Evolutionary conservation across 2,113 vertebrate genomes (phyloP).

Genomic region (Halcyon malimbica): DNA sequence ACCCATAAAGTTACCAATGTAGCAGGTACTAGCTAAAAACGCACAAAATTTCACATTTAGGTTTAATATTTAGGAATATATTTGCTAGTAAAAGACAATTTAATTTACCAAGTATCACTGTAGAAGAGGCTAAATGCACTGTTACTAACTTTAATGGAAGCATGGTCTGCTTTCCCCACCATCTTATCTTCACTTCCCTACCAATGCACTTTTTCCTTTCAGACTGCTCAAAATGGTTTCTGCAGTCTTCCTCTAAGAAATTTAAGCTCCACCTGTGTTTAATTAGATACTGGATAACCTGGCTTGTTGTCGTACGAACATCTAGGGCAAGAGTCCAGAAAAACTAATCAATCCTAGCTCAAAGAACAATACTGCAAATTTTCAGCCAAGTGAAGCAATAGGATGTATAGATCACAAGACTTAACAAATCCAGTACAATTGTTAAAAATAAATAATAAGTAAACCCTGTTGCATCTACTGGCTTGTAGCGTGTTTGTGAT

Average conservation of each 20-base stretch:
- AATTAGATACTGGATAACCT: slow-evolving; percentile 64
- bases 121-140: neutral
- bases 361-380: slow-evolving; percentile 35
- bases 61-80: neutral
- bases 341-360: slow-evolving; percentile 44
- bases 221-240: slow-evolving; percentile 29
- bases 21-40: neutral
- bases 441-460: neutral
- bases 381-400: slow-evolving; percentile 31
- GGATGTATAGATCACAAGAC: neutral
- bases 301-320: slow-evolving; percentile 45
- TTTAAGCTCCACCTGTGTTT: slow-evolving; percentile 53
- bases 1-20: neutral
- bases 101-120: neutral
- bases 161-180: neutral
- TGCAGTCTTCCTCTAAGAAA: neutral
- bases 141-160: neutral
- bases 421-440: neutral
- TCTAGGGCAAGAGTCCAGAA: slow-evolving; percentile 50
- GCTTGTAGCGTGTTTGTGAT: neutral
- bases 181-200: neutral
- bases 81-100: neutral
- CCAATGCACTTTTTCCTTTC: neutral
- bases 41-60: neutral
- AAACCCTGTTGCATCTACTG: neutral